Evolutionary conservation across 2,113 vertebrate genomes (phyloP), one percentile per base, ranked within the genome.

Genomic region (Sporophila hypoxantha): DNA sequence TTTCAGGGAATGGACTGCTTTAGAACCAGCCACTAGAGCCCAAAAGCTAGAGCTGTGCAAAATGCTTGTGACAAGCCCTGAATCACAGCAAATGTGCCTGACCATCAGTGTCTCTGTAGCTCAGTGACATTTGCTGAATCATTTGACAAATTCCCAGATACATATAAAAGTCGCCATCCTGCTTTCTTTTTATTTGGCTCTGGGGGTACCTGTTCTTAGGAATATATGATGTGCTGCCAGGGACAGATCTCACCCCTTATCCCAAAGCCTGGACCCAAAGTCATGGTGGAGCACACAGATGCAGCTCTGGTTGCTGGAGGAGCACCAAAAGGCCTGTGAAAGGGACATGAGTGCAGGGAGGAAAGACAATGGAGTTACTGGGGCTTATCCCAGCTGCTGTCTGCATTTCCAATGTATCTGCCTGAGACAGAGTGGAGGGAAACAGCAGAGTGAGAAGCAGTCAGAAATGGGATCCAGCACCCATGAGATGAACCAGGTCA

Each of bases 281-380:
- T 23, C 2, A 0, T 22, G 41, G 39, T 4, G 6, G 26, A 77
- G n/a, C 21, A n/a, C 0, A 0, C 27, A 41, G 41, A 7, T 32
- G 67, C 27, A 84, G 59, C 16, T 30, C 4, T 44, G 50, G 66
- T n/a, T 71, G 74, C 49, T 7, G 3, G 53, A 76, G 19, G 22
- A 36, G 30, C 9, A 30, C 27, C 44, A 71, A 29, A 30, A 82
- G 26, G 22, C 34, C 46, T 18, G 12, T 20, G 53, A 71, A 32
- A 44, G 30, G 39, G 62, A 23, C 4, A 14, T 12, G 37, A 22
- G 5, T 37, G 37, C 19, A 82, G 37, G 29, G 22, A 71, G 26
- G 44, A 75, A 78, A 70, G 62, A 71, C 46, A 57, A 4, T 42
- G 57, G 57, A 71, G 21, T 61, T 30, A 52, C 25, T 60, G 49